Evolutionary conservation across 2,888 invertebrate species (phyloP).

Genomic region (Tenthredo distinguenda): DNA sequence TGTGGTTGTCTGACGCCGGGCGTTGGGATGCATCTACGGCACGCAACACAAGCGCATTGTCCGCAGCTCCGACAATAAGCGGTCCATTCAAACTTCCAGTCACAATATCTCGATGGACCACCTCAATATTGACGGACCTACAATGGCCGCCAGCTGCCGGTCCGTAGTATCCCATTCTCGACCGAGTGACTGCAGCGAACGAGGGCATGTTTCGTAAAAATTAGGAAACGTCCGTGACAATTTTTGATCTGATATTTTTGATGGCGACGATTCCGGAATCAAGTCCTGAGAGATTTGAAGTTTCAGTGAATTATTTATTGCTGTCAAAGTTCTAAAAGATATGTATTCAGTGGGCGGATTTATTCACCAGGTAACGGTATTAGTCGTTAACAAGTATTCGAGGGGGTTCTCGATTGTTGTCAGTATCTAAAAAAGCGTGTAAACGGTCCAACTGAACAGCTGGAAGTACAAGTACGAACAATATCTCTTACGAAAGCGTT

Average conservation of each 20-base stretch:
- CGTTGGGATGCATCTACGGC: constrained; percentile 45
- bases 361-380: constrained; percentile 8
- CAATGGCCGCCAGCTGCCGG: constrained; percentile 48
- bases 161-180: background rate
- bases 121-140: constrained; percentile 45
- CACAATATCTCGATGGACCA: constrained; percentile 48
- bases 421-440: constrained; percentile 28
- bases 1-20: constrained; percentile 44
- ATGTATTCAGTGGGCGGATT: background rate
- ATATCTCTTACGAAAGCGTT: constrained; percentile 48
- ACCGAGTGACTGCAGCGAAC: background rate
- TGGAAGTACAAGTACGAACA: constrained; percentile 48
- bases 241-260: background rate
- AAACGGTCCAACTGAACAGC: constrained; percentile 41
- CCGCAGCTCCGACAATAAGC: constrained; percentile 33
- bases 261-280: background rate
- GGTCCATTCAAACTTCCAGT: constrained; percentile 38
- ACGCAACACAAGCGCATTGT: constrained; percentile 49
- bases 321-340: background rate
- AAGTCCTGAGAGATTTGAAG: background rate
- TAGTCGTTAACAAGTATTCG: constrained; percentile 21
- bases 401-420: constrained; percentile 22
- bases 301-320: background rate
- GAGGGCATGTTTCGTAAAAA: background rate
- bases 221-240: background rate